Conservation (phyloP, 2,797 vertebrate genomes). For the Natrix natrix region DNA sequence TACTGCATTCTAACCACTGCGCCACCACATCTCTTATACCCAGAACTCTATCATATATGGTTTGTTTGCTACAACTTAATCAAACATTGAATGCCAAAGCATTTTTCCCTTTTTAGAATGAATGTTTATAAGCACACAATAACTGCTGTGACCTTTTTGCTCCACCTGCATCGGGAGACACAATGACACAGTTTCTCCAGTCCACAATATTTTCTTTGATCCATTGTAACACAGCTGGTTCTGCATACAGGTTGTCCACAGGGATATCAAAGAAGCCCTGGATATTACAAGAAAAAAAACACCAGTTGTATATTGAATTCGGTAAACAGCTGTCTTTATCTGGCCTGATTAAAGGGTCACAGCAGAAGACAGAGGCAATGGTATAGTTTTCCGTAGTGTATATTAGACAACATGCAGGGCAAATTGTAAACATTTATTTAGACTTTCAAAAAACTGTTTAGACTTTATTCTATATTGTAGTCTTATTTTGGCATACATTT, state of each 20-base stretch:
- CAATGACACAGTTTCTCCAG: slow-evolving; percentile 91
- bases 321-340: background rate
- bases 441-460: background rate
- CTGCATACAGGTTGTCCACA: slow-evolving; percentile 93
- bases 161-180: slow-evolving; percentile 92
- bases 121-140: background rate
- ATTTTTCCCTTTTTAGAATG: background rate
- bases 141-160: slow-evolving; percentile 82
- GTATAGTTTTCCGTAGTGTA: background rate
- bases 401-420: background rate
- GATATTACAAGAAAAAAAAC: slow-evolving; percentile 37
- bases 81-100: background rate
- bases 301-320: background rate
- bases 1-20: background rate
- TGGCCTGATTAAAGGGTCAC: background rate
- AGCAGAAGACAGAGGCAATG: background rate
- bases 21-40: background rate
- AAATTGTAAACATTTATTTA: background rate
- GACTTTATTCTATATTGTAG: background rate
- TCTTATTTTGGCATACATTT: background rate
- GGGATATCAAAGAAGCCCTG: slow-evolving; percentile 96
- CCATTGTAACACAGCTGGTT: slow-evolving; percentile 93
- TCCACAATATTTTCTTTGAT: slow-evolving; percentile 89
- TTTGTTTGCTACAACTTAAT: background rate
- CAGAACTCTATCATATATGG: background rate